These are phyloP conservation scores for Enteromius mattozi DNA, from an alignment of 2,797 vertebrate species.

Conservation along the genomic window DNA sequence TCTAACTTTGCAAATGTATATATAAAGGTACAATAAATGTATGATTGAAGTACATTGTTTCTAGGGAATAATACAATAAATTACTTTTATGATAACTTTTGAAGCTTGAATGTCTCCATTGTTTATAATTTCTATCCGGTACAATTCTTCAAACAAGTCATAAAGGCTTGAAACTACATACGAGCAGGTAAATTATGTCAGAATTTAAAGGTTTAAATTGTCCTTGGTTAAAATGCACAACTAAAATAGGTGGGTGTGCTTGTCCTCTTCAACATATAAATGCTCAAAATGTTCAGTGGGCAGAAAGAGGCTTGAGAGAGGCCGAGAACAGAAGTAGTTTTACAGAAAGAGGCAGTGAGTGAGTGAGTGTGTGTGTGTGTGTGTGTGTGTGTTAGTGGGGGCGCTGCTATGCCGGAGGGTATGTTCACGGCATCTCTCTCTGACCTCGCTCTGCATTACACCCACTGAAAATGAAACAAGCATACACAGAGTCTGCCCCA, in stretches of 20 bases:
- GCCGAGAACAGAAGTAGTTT: conserved; percentile 31
- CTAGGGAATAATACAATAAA: not conserved
- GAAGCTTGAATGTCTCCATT: not conserved
- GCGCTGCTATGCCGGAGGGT: conserved; percentile 38
- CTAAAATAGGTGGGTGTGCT: conserved; percentile 10
- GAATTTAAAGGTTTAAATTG: conserved; percentile 2
- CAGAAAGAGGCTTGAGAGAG: conserved; percentile 34
- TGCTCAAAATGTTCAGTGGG: conserved; percentile 32
- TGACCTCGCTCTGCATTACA: conserved; percentile 53
- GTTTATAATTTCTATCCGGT: not conserved
- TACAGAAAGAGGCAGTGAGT: not conserved
- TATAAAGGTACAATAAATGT: not conserved
- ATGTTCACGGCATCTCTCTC: conserved; percentile 43
- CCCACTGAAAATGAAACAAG: conserved; percentile 48
- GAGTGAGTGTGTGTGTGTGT: conserved; percentile 30
- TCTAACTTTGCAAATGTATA: not conserved
- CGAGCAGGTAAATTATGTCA: not conserved
- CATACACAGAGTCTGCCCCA: conserved; percentile 32
- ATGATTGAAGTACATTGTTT: not conserved
- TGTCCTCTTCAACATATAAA: conserved; percentile 25
- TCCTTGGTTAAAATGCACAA: not conserved
- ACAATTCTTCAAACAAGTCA: conserved; percentile 1
- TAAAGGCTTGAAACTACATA: not conserved
- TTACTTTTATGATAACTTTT: not conserved
- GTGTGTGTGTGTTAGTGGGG: conserved; percentile 24